Conservation (phyloP, 2,113 vertebrate species). For the Plecturocebus donacophilus region DNA sequence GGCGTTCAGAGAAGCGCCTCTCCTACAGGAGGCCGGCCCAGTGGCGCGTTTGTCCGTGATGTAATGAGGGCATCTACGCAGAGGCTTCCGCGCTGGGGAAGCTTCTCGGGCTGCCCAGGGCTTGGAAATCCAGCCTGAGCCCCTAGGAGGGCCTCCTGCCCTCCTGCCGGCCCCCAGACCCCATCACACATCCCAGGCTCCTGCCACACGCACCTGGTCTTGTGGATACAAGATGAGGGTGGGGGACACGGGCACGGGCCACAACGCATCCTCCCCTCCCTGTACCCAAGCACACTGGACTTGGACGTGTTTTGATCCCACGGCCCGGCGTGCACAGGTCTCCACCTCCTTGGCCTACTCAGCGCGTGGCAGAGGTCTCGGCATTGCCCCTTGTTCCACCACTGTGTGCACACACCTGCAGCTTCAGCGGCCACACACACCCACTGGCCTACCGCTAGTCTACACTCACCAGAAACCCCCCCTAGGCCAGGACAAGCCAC, state of each 20-base stretch:
- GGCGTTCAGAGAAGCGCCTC: constrained; percentile 48
- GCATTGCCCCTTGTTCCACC: not conserved
- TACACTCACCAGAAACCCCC: not conserved
- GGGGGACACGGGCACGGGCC: not conserved
- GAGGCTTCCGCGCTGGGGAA: constrained; percentile 62
- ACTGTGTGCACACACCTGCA: not conserved
- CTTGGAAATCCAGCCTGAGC: not conserved
- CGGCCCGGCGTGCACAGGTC: not conserved
- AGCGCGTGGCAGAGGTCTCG: not conserved
- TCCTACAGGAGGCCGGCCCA: constrained; percentile 39
- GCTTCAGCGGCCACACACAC: not conserved
- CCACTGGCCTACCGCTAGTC: not conserved
- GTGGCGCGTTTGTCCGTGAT: constrained; percentile 64
- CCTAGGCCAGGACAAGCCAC: not conserved
- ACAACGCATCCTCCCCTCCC: not conserved
- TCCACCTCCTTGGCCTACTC: not conserved
- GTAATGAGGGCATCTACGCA: constrained; percentile 59
- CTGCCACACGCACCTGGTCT: not conserved
- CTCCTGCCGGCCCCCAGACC: not conserved
- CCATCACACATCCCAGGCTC: not conserved
- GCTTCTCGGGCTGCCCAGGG: not conserved
- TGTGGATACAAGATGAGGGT: not conserved
- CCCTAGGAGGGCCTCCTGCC: not conserved
- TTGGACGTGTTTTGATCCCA: not conserved
- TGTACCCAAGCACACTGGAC: not conserved